A percentile compares a stretch with the other conserved stretches of the same genome.
These are phyloP conservation scores for Hypselothyrea guttata DNA, from an alignment of 2,888 invertebrate genomes.

Conservation along the genomic window DNA sequence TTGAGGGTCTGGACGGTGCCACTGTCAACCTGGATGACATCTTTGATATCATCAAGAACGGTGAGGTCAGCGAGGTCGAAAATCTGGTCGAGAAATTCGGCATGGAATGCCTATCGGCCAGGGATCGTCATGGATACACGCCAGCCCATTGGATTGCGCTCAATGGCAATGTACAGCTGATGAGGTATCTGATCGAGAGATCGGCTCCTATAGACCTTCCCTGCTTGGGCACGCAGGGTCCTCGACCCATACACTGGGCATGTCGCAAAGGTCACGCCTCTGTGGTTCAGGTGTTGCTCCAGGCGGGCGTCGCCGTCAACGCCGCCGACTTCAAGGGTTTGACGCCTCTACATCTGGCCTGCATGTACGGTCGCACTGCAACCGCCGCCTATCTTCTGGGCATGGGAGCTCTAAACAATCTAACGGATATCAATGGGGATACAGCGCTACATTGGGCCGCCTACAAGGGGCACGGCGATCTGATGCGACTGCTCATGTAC, in stretches of 20 bases:
- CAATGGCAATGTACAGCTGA: constrained; percentile 94
- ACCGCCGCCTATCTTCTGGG: constrained; percentile 95
- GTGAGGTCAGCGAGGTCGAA: constrained; percentile 92
- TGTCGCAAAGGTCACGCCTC: constrained; percentile 96
- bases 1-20: constrained; percentile 77
- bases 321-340: constrained; percentile 93
- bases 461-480: constrained; percentile 94
- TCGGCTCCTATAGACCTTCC: constrained; percentile 93
- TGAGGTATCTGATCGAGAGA: constrained; percentile 92
- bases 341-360: constrained; percentile 95
- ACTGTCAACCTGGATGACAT: constrained; percentile 85
- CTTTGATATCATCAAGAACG: constrained; percentile 92
- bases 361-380: constrained; percentile 95
- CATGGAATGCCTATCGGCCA: constrained; percentile 88
- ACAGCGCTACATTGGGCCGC: constrained; percentile 97
- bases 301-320: constrained; percentile 94
- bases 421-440: constrained; percentile 96
- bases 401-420: constrained; percentile 92
- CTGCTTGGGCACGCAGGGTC: constrained; percentile 89
- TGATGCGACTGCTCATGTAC: constrained; percentile 93
- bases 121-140: constrained; percentile 96
- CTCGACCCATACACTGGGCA: constrained; percentile 96
- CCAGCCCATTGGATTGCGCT: constrained; percentile 94
- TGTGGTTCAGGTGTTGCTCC: constrained; percentile 89
- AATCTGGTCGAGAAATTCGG: constrained; percentile 92